Conservation (phyloP, 2,113 vertebrate species). For the Sapayoa aenigma region DNA sequence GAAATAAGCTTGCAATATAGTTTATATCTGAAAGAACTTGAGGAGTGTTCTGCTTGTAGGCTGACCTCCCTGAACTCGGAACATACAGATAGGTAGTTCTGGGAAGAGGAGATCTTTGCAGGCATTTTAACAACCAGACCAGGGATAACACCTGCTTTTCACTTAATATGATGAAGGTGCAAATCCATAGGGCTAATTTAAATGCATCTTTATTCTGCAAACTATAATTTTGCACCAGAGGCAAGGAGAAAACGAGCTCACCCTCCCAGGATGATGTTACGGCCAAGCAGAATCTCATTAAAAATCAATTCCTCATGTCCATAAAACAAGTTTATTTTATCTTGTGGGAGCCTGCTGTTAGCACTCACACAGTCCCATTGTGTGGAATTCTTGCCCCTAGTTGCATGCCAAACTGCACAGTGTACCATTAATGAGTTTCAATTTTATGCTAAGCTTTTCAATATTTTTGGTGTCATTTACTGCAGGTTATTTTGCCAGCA, state of each 20-base stretch:
- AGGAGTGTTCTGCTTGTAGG: not conserved
- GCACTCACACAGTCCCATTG: conserved; percentile 71
- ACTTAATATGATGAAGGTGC: conserved; percentile 51
- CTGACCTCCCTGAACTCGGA: not conserved
- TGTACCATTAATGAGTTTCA: conserved; percentile 72
- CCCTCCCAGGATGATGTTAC: conserved; percentile 72
- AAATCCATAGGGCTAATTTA: conserved; percentile 53
- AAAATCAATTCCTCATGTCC: conserved; percentile 77
- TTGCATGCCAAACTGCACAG: conserved; percentile 55
- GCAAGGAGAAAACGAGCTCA: conserved; percentile 56
- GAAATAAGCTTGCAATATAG: not conserved
- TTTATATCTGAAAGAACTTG: not conserved
- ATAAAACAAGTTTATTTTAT: conserved; percentile 81
- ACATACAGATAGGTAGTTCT: not conserved
- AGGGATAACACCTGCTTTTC: conserved; percentile 58
- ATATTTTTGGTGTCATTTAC: conserved; percentile 72
- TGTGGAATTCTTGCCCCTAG: conserved; percentile 69
- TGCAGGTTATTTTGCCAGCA: conserved; percentile 56
- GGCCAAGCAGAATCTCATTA: conserved; percentile 77
- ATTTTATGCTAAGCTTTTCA: conserved; percentile 76
- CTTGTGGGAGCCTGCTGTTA: conserved; percentile 74
- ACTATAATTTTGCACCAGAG: conserved; percentile 60
- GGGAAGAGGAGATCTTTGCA: not conserved
- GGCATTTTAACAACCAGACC: not conserved
- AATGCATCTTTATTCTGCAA: conserved; percentile 29